Base-by-base conservation (phyloP, 1,140 invertebrate species). In the Subanguina moxae region DNA sequence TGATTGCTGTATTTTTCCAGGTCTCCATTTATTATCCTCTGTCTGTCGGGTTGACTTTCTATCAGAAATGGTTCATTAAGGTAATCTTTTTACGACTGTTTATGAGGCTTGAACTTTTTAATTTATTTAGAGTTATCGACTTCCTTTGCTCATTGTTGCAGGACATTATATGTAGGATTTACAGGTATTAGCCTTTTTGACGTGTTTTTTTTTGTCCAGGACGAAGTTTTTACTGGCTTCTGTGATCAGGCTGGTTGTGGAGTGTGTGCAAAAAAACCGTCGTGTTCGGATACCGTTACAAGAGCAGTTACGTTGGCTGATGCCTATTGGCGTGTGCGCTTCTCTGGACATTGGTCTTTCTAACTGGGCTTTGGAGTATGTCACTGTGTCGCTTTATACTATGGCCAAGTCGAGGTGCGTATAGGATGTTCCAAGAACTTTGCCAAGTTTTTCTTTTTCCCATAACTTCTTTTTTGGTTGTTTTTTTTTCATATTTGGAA, bases 331-430 rank as follows among this genome's bases (percentile, higher is more conserved):
- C 17, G 85, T 94, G 64, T 91, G 91, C 63, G 94, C 92, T 84
- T 92, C 92, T 13, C 87, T 97, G 52, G 94, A 97, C 83, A 93
- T 98, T 80, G 93, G 92, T 21, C 89, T 97, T 80, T 97, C 94
- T 9, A 95, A 96, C 84, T 97, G 93, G 68, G 80, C 79, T 8
- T 64, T 81, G 15, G 80, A 81, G 62, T 81, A 81, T 62, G 78
- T 81, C 0, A 81, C 79, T 17, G 69, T 78, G 25, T 59, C 58
- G 17, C 72, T 78, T 13, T 83, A 81, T 42, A 81, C 79, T 45
- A 81, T 81, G 79, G 81, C 80, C 19, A 81, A 81, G 62, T 80
- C 78, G 15, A 75, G 67, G 69, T 70, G 25, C 11, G 38, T 27
- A 7, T 5, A 5, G 3, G 32, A 38, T 38, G 32, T 11, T 38